These are phyloP conservation scores for Berghia stephanieae DNA, from an alignment of 1,140 invertebrate genomes.

Conservation along the genomic window DNA sequence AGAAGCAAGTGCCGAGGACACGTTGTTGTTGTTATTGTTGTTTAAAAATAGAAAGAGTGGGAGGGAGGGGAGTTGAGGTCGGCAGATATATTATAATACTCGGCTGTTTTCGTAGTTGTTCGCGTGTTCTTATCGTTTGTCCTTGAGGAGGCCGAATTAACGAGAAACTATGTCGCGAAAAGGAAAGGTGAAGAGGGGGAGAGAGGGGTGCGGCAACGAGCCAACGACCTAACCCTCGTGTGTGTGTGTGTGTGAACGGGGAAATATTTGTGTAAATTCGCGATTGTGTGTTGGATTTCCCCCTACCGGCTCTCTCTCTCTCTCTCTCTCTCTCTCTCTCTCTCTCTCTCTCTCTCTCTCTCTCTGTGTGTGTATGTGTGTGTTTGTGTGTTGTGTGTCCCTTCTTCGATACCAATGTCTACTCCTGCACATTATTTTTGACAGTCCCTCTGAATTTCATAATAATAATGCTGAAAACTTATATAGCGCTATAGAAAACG, in stretches of 20 bases:
- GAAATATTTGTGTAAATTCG: neutral
- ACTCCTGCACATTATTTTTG: neutral
- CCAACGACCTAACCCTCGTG: conserved; percentile 21
- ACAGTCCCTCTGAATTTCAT: neutral
- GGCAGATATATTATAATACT: no score
- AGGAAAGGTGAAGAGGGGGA: neutral
- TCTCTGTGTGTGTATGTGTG: neutral
- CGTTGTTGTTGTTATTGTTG: no score
- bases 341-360: neutral
- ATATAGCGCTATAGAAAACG: no score
- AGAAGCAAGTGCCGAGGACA: no score
- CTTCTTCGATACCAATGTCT: conserved; percentile 7
- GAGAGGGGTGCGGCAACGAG: neutral
- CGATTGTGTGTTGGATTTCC: neutral
- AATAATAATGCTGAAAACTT: no score
- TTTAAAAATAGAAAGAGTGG: neutral
- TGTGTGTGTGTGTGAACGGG: no score
- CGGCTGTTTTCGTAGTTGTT: no score
- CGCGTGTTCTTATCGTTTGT: neutral
- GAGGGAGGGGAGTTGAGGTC: conserved; percentile 1
- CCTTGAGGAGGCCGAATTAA: neutral
- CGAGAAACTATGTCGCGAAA: neutral
- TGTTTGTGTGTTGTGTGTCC: neutral
- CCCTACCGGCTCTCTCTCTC: neutral
- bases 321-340: neutral